A percentile compares a stretch with the other conserved stretches of the same genome.
phyloP scores from a whole-genome alignment of 2,113 vertebrate species.

The Oostethus manadensis region DNA sequence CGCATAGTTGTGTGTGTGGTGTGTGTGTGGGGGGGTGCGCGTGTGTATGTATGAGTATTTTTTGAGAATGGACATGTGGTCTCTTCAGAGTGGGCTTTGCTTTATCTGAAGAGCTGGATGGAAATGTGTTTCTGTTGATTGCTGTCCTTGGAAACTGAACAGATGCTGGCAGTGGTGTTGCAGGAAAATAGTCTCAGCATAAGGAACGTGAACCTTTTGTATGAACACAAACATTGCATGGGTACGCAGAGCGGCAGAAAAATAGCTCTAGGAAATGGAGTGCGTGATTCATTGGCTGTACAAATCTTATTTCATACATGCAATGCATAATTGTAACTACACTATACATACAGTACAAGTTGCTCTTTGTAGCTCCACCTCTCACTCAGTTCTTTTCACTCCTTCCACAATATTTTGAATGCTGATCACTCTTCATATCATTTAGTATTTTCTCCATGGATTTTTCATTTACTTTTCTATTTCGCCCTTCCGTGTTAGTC shows the following conservation, averaged over 20 bases:
- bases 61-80: constrained; percentile 42
- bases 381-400: no score
- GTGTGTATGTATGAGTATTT: constrained; percentile 27
- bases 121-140: constrained; percentile 66
- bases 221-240: constrained; percentile 49
- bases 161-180: constrained; percentile 48
- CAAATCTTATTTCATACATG: constrained; percentile 53
- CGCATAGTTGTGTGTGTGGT: constrained; percentile 24
- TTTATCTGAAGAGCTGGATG: constrained; percentile 45
- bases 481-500: constrained; percentile 25
- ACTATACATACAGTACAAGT: no score
- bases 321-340: constrained; percentile 42
- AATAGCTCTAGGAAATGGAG: constrained; percentile 43
- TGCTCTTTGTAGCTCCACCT: no score
- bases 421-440: constrained; percentile 13
- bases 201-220: constrained; percentile 59
- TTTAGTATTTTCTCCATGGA: not conserved
- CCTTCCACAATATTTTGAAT: not conserved
- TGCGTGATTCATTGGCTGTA: constrained; percentile 35
- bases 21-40: not conserved
- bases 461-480: constrained; percentile 19
- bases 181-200: constrained; percentile 49
- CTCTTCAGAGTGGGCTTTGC: constrained; percentile 41
- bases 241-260: constrained; percentile 28
- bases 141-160: constrained; percentile 52